These are phyloP conservation scores for Sebastes glaucus DNA, from an alignment of 2,797 vertebrate genomes.

Conservation along the genomic window DNA sequence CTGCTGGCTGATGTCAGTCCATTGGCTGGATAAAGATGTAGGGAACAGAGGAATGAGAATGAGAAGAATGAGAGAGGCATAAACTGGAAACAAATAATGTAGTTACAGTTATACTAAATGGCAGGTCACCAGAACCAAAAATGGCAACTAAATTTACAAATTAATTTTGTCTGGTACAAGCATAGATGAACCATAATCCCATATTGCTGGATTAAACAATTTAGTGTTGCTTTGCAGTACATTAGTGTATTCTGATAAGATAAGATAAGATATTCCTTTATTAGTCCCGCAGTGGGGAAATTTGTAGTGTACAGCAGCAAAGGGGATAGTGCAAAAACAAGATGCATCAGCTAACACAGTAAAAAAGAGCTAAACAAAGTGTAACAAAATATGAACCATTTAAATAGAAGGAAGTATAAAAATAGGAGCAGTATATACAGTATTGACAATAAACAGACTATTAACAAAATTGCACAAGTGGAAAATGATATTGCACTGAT, in stretches of 20 bases:
- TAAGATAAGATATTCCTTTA: too few relatives aligned
- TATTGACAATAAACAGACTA: too few relatives aligned
- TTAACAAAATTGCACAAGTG: too few relatives aligned
- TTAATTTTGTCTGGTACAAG: not conserved
- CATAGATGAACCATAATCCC: not conserved
- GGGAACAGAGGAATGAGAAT: not conserved
- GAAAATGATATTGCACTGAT: not conserved
- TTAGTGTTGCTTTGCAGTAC: not conserved
- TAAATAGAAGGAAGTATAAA: too few relatives aligned
- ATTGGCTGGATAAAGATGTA: conserved; percentile 52
- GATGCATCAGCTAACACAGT: too few relatives aligned
- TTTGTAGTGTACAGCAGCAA: accelerated
- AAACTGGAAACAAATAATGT: not conserved
- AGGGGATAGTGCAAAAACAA: too few relatives aligned
- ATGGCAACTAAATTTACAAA: not conserved
- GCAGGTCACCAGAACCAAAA: not conserved
- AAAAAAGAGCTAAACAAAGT: too few relatives aligned
- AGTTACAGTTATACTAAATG: not conserved
- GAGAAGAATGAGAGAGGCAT: not conserved
- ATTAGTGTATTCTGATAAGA: too few relatives aligned
- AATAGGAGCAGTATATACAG: too few relatives aligned
- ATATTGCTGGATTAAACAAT: not conserved
- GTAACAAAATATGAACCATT: too few relatives aligned
- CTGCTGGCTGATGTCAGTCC: conserved; percentile 62
- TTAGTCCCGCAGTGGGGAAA: too few relatives aligned